phyloP scores from a whole-genome alignment of 2,888 invertebrate species.

The Rhopalosiphum nymphaeae region DNA sequence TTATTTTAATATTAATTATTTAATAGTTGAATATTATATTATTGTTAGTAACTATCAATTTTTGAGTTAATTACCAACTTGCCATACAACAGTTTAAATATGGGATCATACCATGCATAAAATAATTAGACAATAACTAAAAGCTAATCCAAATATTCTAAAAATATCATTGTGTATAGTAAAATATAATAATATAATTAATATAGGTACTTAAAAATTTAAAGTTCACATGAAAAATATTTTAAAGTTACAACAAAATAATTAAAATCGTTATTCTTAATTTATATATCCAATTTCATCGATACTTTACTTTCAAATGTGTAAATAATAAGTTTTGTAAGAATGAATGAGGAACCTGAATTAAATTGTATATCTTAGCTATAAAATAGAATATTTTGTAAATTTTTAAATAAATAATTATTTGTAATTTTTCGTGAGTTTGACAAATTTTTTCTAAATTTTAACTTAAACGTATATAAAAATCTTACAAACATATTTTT shows the following conservation, averaged over 20 bases:
- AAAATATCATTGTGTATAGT: background rate
- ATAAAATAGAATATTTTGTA: background rate
- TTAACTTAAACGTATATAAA: background rate
- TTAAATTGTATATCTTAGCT: background rate
- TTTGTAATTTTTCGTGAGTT: background rate
- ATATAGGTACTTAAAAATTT: background rate
- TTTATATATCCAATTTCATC: background rate
- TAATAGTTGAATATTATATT: background rate
- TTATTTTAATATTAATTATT: no score
- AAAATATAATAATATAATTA: background rate
- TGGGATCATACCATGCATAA: background rate
- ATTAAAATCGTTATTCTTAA: background rate
- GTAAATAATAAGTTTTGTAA: background rate
- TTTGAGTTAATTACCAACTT: background rate
- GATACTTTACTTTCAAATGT: no score
- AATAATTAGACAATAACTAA: background rate
- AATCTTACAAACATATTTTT: background rate
- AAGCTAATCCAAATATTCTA: background rate
- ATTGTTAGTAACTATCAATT: background rate
- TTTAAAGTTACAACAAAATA: background rate
- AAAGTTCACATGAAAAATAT: background rate
- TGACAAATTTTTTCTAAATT: background rate
- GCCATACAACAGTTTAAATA: background rate
- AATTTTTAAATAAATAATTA: background rate
- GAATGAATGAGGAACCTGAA: background rate